A percentile compares a stretch with the other conserved stretches of the same genome.
These are phyloP conservation scores for Heteromormyrus szaboi DNA, from an alignment of 2,797 vertebrate genomes.

Conservation along the genomic window DNA sequence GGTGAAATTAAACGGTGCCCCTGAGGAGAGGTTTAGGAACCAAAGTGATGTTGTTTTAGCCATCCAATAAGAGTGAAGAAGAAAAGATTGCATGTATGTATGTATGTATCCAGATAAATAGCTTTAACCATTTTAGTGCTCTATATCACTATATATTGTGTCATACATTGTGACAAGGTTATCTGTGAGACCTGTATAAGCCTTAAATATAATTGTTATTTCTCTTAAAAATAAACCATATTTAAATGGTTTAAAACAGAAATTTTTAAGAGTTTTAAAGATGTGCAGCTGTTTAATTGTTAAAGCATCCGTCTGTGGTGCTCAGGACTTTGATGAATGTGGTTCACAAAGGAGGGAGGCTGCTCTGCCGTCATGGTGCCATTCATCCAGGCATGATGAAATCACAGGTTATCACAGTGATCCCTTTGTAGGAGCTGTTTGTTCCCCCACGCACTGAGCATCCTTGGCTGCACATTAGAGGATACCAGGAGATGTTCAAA, in stretches of 20 bases:
- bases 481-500: conserved; percentile 7
- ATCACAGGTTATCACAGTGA: not conserved
- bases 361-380: not conserved
- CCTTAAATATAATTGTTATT: not conserved
- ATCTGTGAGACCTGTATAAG: not conserved
- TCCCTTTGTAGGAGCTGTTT: not conserved
- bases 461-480: not conserved
- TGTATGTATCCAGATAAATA: not conserved
- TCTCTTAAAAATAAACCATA: not conserved
- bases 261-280: not conserved
- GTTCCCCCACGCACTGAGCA: not conserved
- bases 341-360: not conserved
- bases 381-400: not conserved
- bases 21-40: not conserved
- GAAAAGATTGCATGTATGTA: not conserved
- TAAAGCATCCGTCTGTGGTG: not conserved
- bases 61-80: not conserved
- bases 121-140: not conserved
- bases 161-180: not conserved
- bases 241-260: not conserved
- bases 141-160: not conserved
- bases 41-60: not conserved
- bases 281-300: not conserved
- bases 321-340: not conserved
- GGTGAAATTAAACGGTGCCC: not conserved